Evolutionary conservation across 2,113 vertebrate species (phyloP).

Genomic region (Fulica atra): DNA sequence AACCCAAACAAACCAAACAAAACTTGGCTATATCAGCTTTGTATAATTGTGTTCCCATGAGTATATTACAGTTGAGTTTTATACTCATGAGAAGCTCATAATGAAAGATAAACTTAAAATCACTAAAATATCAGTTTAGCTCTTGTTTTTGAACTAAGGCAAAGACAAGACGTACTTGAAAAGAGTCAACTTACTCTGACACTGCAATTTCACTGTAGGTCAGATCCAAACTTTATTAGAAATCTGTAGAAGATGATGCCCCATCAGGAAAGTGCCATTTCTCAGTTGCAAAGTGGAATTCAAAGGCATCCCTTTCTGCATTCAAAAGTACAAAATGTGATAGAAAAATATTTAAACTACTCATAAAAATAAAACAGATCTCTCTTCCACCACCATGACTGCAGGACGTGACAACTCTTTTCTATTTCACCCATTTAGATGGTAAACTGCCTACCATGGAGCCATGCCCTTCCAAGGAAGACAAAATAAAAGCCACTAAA

Average conservation of each 20-base stretch:
- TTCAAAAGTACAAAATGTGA: not conserved
- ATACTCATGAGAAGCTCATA: not conserved
- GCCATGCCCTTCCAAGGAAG: not conserved
- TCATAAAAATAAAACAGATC: not conserved
- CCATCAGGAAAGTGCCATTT: not conserved
- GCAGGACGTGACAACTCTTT: not conserved
- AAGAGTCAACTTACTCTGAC: not conserved
- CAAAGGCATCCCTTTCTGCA: constrained; percentile 2
- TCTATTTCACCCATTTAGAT: not conserved
- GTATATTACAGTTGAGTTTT: not conserved
- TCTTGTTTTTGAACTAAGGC: constrained; percentile 8
- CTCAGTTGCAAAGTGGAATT: not conserved
- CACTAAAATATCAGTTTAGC: not conserved
- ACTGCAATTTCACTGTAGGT: not conserved
- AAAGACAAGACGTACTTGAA: not conserved
- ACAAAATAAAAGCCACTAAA: not conserved
- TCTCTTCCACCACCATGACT: not conserved
- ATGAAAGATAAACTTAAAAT: not conserved
- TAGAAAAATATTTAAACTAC: not conserved
- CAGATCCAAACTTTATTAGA: not conserved
- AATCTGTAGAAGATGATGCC: not conserved
- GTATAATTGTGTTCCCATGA: not conserved
- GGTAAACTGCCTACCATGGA: not conserved
- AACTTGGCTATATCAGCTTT: not conserved
- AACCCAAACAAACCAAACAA: too few species aligned